Conservation (phyloP, 2,888 invertebrate species). For the Chirona hameri region DNA sequence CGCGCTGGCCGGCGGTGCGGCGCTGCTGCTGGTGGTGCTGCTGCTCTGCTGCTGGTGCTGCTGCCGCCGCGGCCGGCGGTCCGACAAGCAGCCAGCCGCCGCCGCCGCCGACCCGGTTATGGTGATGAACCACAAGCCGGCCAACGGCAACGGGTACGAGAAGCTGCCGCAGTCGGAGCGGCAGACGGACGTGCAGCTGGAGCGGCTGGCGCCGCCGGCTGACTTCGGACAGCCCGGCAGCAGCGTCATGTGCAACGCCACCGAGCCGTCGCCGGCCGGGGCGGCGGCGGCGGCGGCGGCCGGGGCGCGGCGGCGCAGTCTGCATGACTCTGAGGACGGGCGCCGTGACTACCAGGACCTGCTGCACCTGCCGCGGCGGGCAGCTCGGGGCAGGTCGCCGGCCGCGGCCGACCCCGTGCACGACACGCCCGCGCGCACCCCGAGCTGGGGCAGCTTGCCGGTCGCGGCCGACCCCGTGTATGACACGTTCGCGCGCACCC, state of each 20-base stretch:
- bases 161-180: constrained; percentile 39
- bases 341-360: constrained; percentile 51
- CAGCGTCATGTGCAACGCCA: constrained; percentile 52
- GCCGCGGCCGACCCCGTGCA: no score
- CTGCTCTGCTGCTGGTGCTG: constrained; percentile 53
- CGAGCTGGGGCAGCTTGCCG: no score
- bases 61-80: constrained; percentile 50
- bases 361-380: constrained; percentile 46
- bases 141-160: constrained; percentile 40
- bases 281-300: background rate
- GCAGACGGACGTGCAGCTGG: constrained; percentile 40
- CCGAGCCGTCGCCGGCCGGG: constrained; percentile 40
- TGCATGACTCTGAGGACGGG: constrained; percentile 43
- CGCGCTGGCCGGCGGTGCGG: constrained; percentile 30
- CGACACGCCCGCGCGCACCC: constrained; percentile 40
- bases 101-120: constrained; percentile 67
- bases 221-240: constrained; percentile 48
- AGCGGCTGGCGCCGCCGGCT: constrained; percentile 32
- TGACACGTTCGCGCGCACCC: constrained; percentile 33
- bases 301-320: constrained; percentile 3
- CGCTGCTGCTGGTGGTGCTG: constrained; percentile 48
- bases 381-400: no score
- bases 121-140: constrained; percentile 55
- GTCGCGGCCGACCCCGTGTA: no score
- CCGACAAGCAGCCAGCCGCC: constrained; percentile 33